Conservation (phyloP, 2,113 vertebrate species). For the Eulacestoma nigropectus region DNA sequence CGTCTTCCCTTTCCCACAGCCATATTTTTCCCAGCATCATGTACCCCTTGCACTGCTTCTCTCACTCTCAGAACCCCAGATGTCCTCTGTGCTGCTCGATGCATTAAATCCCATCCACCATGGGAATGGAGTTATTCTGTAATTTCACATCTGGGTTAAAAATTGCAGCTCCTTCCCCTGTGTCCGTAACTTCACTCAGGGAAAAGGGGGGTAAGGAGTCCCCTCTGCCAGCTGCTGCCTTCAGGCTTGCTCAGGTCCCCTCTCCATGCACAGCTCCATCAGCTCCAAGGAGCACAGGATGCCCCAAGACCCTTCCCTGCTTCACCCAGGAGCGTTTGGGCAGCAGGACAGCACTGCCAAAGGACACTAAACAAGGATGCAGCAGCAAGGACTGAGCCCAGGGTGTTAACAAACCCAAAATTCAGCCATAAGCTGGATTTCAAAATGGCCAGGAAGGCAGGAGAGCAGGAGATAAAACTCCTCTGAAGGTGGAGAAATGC, state of each 20-base stretch:
- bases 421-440: neutral
- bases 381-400: neutral
- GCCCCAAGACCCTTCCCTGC: neutral
- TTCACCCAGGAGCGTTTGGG: neutral
- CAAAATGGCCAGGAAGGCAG: neutral
- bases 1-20: neutral
- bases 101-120: neutral
- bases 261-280: neutral
- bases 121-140: accelerated
- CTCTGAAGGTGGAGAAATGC: neutral
- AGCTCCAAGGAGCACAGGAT: neutral
- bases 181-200: neutral
- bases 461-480: neutral
- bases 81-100: neutral
- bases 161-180: neutral
- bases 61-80: neutral
- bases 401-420: neutral
- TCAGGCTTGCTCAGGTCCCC: neutral
- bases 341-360: neutral
- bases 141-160: neutral
- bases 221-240: neutral
- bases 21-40: neutral
- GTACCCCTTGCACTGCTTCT: accelerated
- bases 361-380: neutral
- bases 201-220: neutral